Base-by-base conservation (phyloP, 2,797 vertebrate species). In the Cercopithecus mitis region DNA sequence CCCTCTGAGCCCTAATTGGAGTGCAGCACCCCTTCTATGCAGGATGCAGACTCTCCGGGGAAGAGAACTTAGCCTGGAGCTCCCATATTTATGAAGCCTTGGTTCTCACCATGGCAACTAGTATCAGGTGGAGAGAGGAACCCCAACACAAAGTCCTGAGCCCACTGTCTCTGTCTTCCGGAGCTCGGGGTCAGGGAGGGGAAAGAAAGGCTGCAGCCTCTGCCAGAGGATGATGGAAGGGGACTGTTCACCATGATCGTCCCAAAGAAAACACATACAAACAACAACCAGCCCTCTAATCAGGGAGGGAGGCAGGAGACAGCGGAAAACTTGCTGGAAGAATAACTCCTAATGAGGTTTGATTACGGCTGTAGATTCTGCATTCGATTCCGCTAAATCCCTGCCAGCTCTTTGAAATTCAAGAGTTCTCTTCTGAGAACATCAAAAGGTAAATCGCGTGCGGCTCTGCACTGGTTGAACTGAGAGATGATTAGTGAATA, bases 311-410 rank as follows among this genome's bases (percentile, higher is more conserved):
- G 93, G 96, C 87, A 52, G 94, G 58, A 55, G 70, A 88, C 77
- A 76, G 96, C 94, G 96, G 94, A 98, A 97, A 98, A 96, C 98
- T 98, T 97, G 97, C 97, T 98, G 95, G 97, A 99, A 99, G 98
- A 99, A 99, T 98, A 99, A 98, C 97, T 97, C 97, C 97, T 98
- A 99, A 99, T 98, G 98, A 99, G 98, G 97, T 98, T 98, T 99
- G 98, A 99, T 99, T 99, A 98, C 95, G 79, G 83, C 97, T 95
- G 96, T 79, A 33, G 98, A 97, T 98, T 98, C 98, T 12, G 33
- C 98, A 98, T 96, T 97, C 96, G 88, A 98, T 98, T 98, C 97
- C 98, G 98, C 98, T 97, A 97, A 98, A 99, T 99, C 98, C 97
- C 98, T 96, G 98, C 97, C 80, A 89, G 97, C 98, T 98, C 98